Evolutionary conservation across 2,113 vertebrate genomes (phyloP).

Genomic region (Herpailurus yagouaroundi): DNA sequence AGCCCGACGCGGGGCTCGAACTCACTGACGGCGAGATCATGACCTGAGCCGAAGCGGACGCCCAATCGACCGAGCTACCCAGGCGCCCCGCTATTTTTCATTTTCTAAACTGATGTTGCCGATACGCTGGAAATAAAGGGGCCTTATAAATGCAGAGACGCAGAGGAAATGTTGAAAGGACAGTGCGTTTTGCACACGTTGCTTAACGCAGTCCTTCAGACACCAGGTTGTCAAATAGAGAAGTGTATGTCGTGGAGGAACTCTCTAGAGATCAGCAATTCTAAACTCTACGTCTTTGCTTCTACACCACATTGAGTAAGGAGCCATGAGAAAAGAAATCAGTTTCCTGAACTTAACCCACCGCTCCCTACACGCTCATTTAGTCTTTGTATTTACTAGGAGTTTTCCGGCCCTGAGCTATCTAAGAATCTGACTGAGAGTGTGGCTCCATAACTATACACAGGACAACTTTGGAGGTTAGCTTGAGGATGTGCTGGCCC

Average conservation of each 20-base stretch:
- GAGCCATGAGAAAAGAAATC: background rate
- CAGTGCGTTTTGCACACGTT: background rate
- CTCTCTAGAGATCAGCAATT: slow-evolving; percentile 40
- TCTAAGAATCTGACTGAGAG: background rate
- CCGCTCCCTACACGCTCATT: background rate
- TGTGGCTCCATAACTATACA: background rate
- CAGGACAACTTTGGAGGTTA: background rate
- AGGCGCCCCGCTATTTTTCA: background rate
- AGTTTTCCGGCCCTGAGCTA: background rate
- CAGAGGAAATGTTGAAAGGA: slow-evolving; percentile 66
- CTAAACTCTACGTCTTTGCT: background rate
- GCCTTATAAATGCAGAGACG: background rate
- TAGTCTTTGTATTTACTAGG: background rate
- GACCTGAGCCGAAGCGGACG: no score
- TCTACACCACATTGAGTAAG: background rate
- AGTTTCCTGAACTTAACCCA: background rate
- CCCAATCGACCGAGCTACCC: no score
- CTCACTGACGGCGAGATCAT: accelerated
- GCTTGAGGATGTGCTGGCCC: background rate
- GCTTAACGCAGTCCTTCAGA: background rate
- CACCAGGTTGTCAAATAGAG: background rate
- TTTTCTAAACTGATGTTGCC: background rate
- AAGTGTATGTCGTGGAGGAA: slow-evolving; percentile 31
- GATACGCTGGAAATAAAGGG: background rate
- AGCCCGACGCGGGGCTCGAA: no score